Evolutionary conservation across 2,113 vertebrate genomes (phyloP), one percentile per base, ranked within the genome.

Genomic region (Psittacula cyanocephala): DNA sequence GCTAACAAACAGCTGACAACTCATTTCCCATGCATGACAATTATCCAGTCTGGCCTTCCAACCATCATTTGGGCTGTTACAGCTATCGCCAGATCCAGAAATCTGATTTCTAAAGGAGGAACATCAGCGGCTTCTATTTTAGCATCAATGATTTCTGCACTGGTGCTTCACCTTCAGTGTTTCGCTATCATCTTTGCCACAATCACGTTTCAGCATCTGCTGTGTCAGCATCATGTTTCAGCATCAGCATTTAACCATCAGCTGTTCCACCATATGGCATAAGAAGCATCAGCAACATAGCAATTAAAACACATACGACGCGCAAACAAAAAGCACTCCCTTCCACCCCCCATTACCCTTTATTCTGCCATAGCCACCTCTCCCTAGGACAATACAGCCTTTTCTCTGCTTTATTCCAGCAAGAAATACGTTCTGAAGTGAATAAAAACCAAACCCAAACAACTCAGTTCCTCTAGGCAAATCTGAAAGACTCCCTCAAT

Each of bases 221-320:
- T 97, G 89, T 81, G 93, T 97, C 97, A 97, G 97, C 97, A 97
- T 52, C 92, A 10, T 74, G 81, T 85, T 86, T 93, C 91, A 92
- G 96, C 95, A 96, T 97, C 96, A 97, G 96, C 96, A 90, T 96
- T 96, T 97, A 96, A 78, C 94, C 93, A 93, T 97, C 97, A 97
- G 96, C 97, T 97, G 97, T 95, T 96, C 91, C 86, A 90, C 96
- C 97, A 97, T 97, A 97, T 97, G 97, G 94, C 91, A 67, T 35
- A 5, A 86, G 91, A 71, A 86, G 95, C 88, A 92, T 95, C 92
- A 97, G 90, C 94, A 89, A 31, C 43, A 35, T 1, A 84, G 82
- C 88, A 67, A 77, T 86, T 86, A 71, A 76, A 91, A 29, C 83
- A 84, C 79, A 71, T 3, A 55, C 0, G 1, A 93, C 1, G 1